Percentiles rank a stretch among this genome's conserved stretches.
Conservation (phyloP, 2,797 vertebrate species). For the Aeoliscus strigatus region DNA sequence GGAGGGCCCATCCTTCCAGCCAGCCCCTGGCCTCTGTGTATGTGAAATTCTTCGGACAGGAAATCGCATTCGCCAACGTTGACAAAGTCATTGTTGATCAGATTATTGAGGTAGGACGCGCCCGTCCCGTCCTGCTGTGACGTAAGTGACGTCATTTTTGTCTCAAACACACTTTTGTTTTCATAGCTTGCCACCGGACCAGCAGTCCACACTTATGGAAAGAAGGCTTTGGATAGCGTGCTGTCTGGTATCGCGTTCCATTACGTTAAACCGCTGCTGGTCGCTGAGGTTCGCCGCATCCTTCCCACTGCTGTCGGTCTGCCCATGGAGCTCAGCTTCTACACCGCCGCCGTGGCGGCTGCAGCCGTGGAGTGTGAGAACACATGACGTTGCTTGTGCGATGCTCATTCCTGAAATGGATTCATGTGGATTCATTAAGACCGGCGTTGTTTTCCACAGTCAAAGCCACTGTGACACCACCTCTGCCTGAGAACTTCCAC, state of each 20-base stretch:
- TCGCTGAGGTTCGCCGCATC: conserved; percentile 72
- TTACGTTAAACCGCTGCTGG: conserved; percentile 69
- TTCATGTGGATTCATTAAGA: background rate
- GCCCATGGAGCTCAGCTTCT: conserved; percentile 78
- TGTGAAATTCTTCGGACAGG: conserved; percentile 80
- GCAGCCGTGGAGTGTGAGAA: conserved; percentile 62
- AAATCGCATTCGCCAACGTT: conserved; percentile 71
- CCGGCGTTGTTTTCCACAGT: conserved; percentile 48
- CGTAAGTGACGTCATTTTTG: too few species aligned
- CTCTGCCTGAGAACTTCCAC: conserved; percentile 62
- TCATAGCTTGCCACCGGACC: conserved; percentile 60
- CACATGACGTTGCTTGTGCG: background rate
- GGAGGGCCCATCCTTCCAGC: conserved; percentile 69
- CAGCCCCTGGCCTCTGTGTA: conserved; percentile 68
- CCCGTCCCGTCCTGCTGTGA: background rate
- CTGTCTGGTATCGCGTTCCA: conserved; percentile 57
- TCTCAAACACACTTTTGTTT: conserved; percentile 5
- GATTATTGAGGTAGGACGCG: conserved; percentile 64
- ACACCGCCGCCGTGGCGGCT: conserved; percentile 68
- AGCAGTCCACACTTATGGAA: conserved; percentile 36
- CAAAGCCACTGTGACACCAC: conserved; percentile 67
- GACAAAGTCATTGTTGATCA: conserved; percentile 73
- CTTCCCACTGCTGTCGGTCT: conserved; percentile 74
- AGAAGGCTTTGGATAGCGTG: conserved; percentile 47
- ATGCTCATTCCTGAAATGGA: background rate